Evolutionary conservation across 2,888 invertebrate species (phyloP).

Genomic region (Diogma glabrata): DNA sequence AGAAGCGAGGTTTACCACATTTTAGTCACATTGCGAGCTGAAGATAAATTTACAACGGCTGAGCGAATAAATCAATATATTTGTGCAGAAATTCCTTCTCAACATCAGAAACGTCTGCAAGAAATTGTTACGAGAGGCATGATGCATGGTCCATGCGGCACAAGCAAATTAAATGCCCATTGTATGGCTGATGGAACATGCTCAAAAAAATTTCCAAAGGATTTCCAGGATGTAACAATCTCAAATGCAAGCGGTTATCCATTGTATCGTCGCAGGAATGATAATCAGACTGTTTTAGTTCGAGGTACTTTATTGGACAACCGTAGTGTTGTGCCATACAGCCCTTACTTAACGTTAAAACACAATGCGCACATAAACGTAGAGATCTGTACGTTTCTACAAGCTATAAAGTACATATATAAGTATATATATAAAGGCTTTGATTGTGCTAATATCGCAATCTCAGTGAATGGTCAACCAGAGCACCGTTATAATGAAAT

Average conservation of each 20-base stretch:
- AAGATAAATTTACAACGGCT: not conserved
- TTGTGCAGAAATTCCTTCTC: not conserved
- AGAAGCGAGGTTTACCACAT: not conserved
- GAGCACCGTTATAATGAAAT: too few species aligned
- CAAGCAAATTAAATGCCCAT: too few species aligned
- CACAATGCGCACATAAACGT: too few species aligned
- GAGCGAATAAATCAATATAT: not conserved
- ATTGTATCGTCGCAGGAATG: constrained; percentile 20
- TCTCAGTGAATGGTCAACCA: too few species aligned
- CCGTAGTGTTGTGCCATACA: too few species aligned
- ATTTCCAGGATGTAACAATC: constrained; percentile 20
- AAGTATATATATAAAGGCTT: too few species aligned
- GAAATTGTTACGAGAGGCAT: not conserved
- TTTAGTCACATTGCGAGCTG: not conserved
- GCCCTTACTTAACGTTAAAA: too few species aligned
- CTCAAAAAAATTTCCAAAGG: constrained; percentile 24
- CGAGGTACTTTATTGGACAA: too few species aligned
- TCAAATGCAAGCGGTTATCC: constrained; percentile 23
- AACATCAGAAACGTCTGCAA: not conserved
- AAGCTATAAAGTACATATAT: too few species aligned
- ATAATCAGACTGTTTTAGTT: constrained; percentile 12
- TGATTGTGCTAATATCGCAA: too few species aligned
- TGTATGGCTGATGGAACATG: constrained; percentile 20
- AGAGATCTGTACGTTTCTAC: too few species aligned
- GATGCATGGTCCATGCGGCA: too few species aligned